Evolutionary conservation across 2,113 vertebrate species (phyloP), one percentile per base, ranked within the genome.

Genomic region (Dipodomys merriami): DNA sequence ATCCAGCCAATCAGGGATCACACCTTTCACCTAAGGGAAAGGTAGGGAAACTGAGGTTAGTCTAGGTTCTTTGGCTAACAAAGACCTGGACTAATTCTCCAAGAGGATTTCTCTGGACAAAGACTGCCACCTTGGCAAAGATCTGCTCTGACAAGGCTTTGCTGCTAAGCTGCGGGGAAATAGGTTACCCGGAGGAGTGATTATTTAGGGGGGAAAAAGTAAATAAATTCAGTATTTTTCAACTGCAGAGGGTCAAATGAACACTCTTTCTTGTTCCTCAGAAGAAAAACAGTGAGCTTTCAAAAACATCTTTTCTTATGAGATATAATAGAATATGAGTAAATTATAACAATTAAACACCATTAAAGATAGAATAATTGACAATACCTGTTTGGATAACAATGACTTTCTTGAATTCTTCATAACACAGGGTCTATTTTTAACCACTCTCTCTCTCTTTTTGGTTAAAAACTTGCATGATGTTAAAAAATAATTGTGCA

Each of bases 321-420:
- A 96, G 87, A 90, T 88, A 18, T 83, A 96, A 97, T 74, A 96
- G 91, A 90, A 79, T 39, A 88, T 95, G 27, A 92, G 97, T 97
- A 96, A 97, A 97, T 97, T 97, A 94, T 67, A 96, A 98, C 86
- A 97, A 97, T 98, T 97, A 97, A 96, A 97, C 96, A 96, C 94
- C 96, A 97, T 97, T 98, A 97, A 96, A 95, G 85, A 96, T 76
- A 83, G 88, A 96, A 95, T 96, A 97, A 97, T 97, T 96, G 96
- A 97, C 95, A 97, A 94, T 93, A 97, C 97, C 96, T 97, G 96
- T 97, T 97, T 98, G 96, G 96, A 88, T 98, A 98, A 98, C 97
- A 97, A 97, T 79, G 92, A 84, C 92, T 97, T 97, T 96, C 94
- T 82, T 93, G 64, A 98, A 95, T 96, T 80, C 29, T 84, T 96